Base-by-base conservation (phyloP, 2,113 vertebrate species). In the Entosphenus tridentatus region DNA sequence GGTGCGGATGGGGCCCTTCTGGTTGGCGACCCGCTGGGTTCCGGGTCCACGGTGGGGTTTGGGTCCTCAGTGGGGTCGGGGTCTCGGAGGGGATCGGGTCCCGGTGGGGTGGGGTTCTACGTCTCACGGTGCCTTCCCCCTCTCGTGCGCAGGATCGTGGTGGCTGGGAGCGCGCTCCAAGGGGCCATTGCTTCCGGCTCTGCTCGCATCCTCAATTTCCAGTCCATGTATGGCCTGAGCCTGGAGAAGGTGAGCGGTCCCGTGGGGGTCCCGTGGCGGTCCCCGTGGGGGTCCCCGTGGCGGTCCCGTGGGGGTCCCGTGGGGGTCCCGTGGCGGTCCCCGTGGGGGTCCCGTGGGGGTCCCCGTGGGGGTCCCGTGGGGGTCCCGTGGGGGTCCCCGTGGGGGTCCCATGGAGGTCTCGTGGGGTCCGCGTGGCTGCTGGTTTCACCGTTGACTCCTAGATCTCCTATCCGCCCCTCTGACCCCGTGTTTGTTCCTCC, bases 1-100 rank as follows among this genome's bases (percentile, higher is more conserved):
- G 86, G 87, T 87, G 70, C 57, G 55, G 12, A 17, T 55, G 56
- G 13, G 16, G 21, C 54, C 17, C 54, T 57, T 57, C 62, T 11
- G 21, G 13, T 13, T 18, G 12, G 54, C 8, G 17, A 10, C 16
- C 14, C 59, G 17, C 18, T 16, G 10, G 57, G 54, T 12, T n/a
- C 21, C 3, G 21, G 21, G 21, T 39, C 3, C 3, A 3, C 21
- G 3, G 21, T 39, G 21, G 21, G 21, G 21, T 39, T 5, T 39
- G 39, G 39, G 39, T 39, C 39, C 39, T 39, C 39, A 7, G 39
- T 39, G 39, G 5, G 39, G 39, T 39, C 39, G 39, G 39, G 39
- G 39, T 39, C 39, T 39, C 39, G 39, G n/a, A 11, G 9, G 18
- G 14, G 56, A 10, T 21, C 56, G 54, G 39, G 57, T 54, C 2